These are phyloP conservation scores for Chelonoidis abingdonii DNA, from an alignment of 2,113 vertebrate genomes.

Conservation along the genomic window DNA sequence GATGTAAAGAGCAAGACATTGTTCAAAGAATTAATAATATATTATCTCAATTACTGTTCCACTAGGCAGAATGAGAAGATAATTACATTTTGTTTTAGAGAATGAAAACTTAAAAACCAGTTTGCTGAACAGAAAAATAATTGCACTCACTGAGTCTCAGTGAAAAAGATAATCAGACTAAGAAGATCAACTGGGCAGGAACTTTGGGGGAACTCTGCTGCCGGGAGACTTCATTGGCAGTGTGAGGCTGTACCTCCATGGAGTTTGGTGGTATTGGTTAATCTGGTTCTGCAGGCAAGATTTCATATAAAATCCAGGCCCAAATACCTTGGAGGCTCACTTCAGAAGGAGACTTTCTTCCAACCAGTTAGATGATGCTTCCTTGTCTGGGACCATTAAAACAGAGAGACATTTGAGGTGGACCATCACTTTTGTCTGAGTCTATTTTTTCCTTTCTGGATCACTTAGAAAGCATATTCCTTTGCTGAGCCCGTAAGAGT, in stretches of 20 bases:
- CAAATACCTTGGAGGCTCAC: neutral
- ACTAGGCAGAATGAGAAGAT: neutral
- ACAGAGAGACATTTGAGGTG: neutral
- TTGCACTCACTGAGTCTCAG: neutral
- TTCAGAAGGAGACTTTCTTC: neutral
- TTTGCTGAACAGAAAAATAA: neutral
- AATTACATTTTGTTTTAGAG: neutral
- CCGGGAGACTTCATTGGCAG: neutral
- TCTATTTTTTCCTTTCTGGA: neutral
- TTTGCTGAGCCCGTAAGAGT: neutral
- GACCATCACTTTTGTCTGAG: neutral
- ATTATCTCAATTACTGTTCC: neutral
- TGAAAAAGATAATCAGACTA: neutral
- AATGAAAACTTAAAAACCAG: neutral
- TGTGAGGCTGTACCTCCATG: neutral
- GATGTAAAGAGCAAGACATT: neutral
- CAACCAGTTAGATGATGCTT: neutral
- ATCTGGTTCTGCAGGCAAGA: neutral
- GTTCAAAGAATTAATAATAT: neutral
- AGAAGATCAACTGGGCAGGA: neutral
- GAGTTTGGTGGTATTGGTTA: neutral
- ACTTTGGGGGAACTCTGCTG: neutral
- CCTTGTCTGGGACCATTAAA: neutral
- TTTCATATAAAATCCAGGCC: neutral
- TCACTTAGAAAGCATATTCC: neutral